Conservation (phyloP, 2,113 vertebrate species). For the Paralichthys olivaceus region DNA sequence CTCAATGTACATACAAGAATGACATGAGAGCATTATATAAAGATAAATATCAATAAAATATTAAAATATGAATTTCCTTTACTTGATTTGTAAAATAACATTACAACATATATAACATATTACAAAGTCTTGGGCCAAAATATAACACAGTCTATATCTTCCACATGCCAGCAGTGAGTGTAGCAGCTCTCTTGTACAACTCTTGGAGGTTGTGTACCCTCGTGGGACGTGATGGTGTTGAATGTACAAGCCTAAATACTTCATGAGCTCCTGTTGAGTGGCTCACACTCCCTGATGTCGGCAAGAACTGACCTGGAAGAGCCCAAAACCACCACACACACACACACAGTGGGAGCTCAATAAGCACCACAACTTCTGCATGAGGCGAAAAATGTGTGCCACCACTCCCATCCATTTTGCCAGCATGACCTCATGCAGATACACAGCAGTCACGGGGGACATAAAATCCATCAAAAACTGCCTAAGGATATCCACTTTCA, state of each 20-base stretch:
- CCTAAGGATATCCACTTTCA: conserved; percentile 4
- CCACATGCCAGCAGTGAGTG: neutral
- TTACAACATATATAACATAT: neutral
- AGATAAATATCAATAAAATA: too few species aligned
- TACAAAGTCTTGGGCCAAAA: neutral
- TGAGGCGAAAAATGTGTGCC: conserved; percentile 3
- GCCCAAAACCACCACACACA: conserved; percentile 37
- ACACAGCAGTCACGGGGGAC: conserved; percentile 2
- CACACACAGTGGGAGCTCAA: conserved; percentile 46
- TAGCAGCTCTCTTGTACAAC: neutral
- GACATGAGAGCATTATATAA: too few species aligned
- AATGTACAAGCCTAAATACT: conserved; percentile 38
- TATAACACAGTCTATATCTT: neutral
- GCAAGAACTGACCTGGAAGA: conserved; percentile 71
- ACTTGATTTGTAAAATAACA: too few species aligned
- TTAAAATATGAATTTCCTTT: too few species aligned
- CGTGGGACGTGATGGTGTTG: conserved; percentile 45
- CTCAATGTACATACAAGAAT: too few species aligned
- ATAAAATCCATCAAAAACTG: conserved; percentile 24
- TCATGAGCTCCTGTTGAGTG: conserved; percentile 53
- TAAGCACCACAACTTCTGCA: conserved; percentile 38
- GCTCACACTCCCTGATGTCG: conserved; percentile 50
- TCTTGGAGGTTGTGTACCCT: conserved; percentile 6
- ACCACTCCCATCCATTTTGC: conserved; percentile 33
- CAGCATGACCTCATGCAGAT: conserved; percentile 27